phyloP scores from a whole-genome alignment of 2,888 invertebrate species.

The Lissonota sp. region DNA sequence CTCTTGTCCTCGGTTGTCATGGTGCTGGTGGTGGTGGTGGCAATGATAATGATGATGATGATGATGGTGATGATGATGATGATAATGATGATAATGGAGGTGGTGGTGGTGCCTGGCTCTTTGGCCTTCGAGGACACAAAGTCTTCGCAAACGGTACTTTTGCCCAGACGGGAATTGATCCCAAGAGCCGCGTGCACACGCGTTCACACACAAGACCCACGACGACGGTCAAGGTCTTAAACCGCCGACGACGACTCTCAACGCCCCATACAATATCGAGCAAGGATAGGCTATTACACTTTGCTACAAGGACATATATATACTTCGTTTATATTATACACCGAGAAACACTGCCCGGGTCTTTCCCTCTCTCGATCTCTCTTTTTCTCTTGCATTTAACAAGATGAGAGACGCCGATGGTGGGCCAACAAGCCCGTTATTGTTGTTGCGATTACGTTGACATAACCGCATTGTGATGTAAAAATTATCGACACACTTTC shows the following conservation, averaged over 20 bases:
- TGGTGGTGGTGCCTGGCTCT: slow-evolving; percentile 20
- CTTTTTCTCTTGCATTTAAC: neutral
- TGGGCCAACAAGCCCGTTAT: slow-evolving; percentile 44
- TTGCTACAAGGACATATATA: slow-evolving; percentile 19
- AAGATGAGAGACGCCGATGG: slow-evolving; percentile 12
- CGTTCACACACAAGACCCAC: slow-evolving; percentile 49
- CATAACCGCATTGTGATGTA: slow-evolving; percentile 30
- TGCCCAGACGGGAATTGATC: slow-evolving; percentile 60
- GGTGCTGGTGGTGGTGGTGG: slow-evolving; percentile 16
- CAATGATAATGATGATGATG: neutral
- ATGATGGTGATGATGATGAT: slow-evolving; percentile 3
- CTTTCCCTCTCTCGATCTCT: too few species aligned
- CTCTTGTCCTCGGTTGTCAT: neutral
- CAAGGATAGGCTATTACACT: slow-evolving; percentile 57
- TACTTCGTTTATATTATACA: neutral
- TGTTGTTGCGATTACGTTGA: slow-evolving; percentile 55
- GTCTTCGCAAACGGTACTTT: slow-evolving; percentile 61
- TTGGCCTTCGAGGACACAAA: slow-evolving; percentile 64
- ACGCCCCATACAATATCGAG: slow-evolving; percentile 52
- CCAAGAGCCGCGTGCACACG: slow-evolving; percentile 17
- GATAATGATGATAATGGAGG: slow-evolving; percentile 7
- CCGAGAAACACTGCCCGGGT: neutral
- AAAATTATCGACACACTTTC: slow-evolving; percentile 8
- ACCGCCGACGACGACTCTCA: slow-evolving; percentile 25
- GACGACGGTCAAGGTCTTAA: slow-evolving; percentile 60